Evolutionary conservation across 2,113 vertebrate genomes (phyloP), one percentile per base, ranked within the genome.

Genomic region (Thalassarche chlororhynchos): DNA sequence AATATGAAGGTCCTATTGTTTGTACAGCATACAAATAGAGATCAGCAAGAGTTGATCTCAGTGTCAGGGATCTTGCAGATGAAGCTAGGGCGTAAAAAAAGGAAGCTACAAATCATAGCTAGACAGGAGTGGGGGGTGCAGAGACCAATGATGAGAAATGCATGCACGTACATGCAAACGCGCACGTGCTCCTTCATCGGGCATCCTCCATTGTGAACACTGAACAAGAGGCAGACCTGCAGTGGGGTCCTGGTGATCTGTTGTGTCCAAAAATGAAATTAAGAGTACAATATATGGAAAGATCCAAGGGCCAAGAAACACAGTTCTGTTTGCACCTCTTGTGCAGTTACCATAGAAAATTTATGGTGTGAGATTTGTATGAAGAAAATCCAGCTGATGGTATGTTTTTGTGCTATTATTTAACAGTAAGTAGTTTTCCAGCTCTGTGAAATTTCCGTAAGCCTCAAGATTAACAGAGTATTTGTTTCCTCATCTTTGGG

Each of bases 401-500:
- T 64, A 40, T 61, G 38, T 17, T 84, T 92, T 84, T 78, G 24
- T 95, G 83, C 86, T 75, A 4, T 62, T 93, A 75, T 77, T 94
- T 82, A 70, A 46, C n/a, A 71, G 23, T 82, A 64, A 94, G 76
- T 84, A 89, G 64, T 96, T 97, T 94, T 92, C 89, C 93, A 89
- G 64, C 55, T 84, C 86, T 93, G 51, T 66, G 75, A 86, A 87
- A 91, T 74, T 87, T 96, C 80, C 6, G 3, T 88, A 89, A 70
- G 11, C 69, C 61, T 93, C 32, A 52, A 80, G 62, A 89, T 93
- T 92, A 93, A 44, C 60, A 61, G 61, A 69, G 21, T 75, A 26
- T 92, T 92, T 92, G n/a, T 86, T 94, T 89, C 78, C 77, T 64
- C 8, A 3, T 86, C 72, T 86, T 90, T 87, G 55, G 44, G 76